A percentile compares a stretch with the other conserved stretches of the same genome.
Conservation (phyloP, 2,797 vertebrate species). For the Rhincodon typus region DNA sequence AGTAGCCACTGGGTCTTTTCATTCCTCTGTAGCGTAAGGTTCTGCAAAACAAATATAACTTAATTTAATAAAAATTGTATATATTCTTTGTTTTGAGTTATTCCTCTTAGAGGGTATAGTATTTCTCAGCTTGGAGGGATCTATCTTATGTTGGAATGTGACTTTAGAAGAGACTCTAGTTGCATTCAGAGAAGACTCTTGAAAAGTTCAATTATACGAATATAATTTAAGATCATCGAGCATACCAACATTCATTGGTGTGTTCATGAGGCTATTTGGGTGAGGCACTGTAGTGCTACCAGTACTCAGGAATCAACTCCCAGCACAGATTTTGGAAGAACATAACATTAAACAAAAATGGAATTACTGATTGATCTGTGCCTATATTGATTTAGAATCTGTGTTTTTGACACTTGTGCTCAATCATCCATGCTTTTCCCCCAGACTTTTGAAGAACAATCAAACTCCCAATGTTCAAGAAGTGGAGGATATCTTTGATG, state of each 20-base stretch:
- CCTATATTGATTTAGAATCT: neutral
- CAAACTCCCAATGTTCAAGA: conserved; percentile 9
- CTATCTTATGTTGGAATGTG: too few species aligned
- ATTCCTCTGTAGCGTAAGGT: neutral
- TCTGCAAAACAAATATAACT: neutral
- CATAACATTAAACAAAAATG: neutral
- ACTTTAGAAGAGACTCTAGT: too few species aligned
- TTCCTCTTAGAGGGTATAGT: too few species aligned
- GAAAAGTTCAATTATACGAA: too few species aligned
- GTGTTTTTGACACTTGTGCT: neutral
- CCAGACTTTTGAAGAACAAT: conserved; percentile 27
- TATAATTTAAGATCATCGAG: too few species aligned
- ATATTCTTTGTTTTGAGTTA: neutral
- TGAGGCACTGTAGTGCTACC: neutral
- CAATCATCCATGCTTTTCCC: neutral
- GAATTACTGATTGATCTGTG: neutral
- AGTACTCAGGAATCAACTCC: too few species aligned
- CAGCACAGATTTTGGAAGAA: neutral
- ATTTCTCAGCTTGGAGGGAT: too few species aligned
- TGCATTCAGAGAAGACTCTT: too few species aligned
- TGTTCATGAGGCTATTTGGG: too few species aligned
- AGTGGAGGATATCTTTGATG: conserved; percentile 38
- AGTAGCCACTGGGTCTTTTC: neutral
- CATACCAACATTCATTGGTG: too few species aligned
- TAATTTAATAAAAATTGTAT: neutral